Evolutionary conservation across 2,797 vertebrate genomes (phyloP).

Genomic region (Malurus leucopterus): DNA sequence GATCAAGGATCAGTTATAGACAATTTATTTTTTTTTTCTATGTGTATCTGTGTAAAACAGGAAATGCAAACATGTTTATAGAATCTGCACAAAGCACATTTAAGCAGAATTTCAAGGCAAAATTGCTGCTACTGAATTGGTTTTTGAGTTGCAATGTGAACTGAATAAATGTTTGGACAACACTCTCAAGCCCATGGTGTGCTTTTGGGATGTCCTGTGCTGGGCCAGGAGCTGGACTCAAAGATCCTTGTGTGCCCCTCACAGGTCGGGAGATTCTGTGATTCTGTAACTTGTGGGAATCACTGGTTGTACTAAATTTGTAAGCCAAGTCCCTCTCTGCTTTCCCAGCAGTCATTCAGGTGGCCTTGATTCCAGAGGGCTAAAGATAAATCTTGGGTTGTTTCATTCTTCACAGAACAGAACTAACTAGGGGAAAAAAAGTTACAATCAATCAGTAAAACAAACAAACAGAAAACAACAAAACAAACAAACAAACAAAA

Average conservation of each 20-base stretch:
- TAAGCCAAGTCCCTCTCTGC: not conserved
- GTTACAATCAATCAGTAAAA: not conserved
- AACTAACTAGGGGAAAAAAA: accelerated
- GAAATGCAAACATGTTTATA: not conserved
- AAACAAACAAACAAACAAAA: not conserved
- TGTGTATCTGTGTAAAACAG: not conserved
- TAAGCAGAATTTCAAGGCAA: not conserved
- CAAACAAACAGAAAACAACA: not conserved
- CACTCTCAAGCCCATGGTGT: not conserved
- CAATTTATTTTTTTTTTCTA: not conserved
- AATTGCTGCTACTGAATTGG: not conserved
- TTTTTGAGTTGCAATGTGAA: not conserved
- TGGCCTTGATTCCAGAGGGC: not conserved
- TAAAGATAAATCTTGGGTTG: not conserved
- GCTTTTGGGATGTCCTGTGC: not conserved
- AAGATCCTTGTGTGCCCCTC: not conserved
- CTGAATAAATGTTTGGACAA: not conserved
- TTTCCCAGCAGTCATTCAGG: accelerated
- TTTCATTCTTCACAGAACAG: not conserved
- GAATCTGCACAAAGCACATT: not conserved
- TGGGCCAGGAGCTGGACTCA: accelerated
- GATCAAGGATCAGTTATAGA: not conserved
- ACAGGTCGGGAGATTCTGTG: not conserved
- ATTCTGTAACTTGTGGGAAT: not conserved
- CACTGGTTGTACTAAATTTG: not conserved